A percentile compares a stretch with the other conserved stretches of the same genome.
Conservation (phyloP, 2,113 vertebrate genomes). For the Colossoma macropomum region DNA sequence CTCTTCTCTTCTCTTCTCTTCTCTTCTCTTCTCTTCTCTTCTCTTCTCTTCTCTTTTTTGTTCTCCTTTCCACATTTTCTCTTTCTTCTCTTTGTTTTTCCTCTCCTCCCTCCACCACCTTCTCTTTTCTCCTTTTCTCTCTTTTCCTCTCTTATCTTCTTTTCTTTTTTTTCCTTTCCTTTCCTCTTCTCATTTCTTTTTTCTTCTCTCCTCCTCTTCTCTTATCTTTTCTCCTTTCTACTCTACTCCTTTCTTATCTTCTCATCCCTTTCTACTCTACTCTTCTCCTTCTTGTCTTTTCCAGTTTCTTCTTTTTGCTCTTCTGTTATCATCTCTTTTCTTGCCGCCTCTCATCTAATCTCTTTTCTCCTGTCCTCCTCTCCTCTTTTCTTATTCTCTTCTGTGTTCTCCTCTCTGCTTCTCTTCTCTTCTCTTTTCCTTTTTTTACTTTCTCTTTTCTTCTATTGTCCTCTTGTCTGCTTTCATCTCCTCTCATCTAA, state of each 20-base stretch:
- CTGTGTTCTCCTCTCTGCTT: no score
- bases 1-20: not conserved
- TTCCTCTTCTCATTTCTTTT: not conserved
- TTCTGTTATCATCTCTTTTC: no score
- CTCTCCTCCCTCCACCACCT: not conserved
- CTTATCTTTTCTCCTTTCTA: not conserved
- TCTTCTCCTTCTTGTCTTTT: no score
- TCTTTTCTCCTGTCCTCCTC: no score
- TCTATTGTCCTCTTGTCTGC: no score
- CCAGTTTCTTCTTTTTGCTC: not conserved
- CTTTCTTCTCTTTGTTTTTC: not conserved
- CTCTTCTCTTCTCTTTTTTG: not conserved
- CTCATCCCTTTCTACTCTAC: not conserved
- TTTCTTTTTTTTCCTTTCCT: not conserved
- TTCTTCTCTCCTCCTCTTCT: not conserved
- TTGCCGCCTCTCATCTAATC: no score
- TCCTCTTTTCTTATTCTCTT: no score
- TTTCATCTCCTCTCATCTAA: no score
- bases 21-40: not conserved
- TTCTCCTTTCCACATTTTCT: not conserved
- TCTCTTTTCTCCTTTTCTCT: not conserved
- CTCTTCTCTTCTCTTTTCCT: no score
- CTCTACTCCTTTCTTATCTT: not conserved
- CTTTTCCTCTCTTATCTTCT: not conserved
- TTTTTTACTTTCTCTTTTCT: no score